Base-by-base conservation (phyloP, 1,140 invertebrate genomes). In the Brevipalpus yothersi region DNA sequence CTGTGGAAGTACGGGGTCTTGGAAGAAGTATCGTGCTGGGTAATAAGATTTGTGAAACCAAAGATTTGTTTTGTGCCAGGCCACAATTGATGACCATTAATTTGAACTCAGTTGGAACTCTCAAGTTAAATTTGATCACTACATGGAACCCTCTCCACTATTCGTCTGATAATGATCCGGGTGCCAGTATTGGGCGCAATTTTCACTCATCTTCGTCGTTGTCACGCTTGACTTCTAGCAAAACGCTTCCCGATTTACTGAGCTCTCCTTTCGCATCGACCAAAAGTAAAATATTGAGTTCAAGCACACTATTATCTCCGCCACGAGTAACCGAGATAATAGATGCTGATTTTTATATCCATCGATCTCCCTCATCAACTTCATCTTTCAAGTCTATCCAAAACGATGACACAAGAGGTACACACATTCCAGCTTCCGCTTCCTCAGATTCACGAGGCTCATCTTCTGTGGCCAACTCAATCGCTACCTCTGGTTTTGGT, bases 41-140 rank as follows among this genome's bases (percentile, higher is more conserved):
- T 31, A 75, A 79, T 66, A 78, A 78, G 65, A 73, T 71, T 61
- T 80, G 79, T 70, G 78, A 80, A 64, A 76, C 75, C 11, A 72
- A 73, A 56, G 76, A 79, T 59, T 69, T 81, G 19, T 79, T 79
- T 65, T 75, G 74, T 23, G 70, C 76, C 40, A 7, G 41, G 13
- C 45, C 58, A 41, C 79, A 80, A 65, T 68, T 79, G 23, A 77
- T 80, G 75, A 79, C 79, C 4, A 75, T 80, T 66, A 79, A 77
- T 67, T 69, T 81, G 60, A 81, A 80, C 67, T 69, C 74, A 15
- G 76, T 72, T 62, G 79, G 79, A 58, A 77, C 77, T n/a, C 69
- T 80, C 41, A 80, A 80, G 70, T 70, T 81, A 43, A 77, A 76
- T 63, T 65, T 80, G 58, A 68, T 81, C 43, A 74, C 80, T 58